These are phyloP conservation scores for Panagrolaimus sp. DNA, from an alignment of 1,140 invertebrate genomes.

Conservation along the genomic window DNA sequence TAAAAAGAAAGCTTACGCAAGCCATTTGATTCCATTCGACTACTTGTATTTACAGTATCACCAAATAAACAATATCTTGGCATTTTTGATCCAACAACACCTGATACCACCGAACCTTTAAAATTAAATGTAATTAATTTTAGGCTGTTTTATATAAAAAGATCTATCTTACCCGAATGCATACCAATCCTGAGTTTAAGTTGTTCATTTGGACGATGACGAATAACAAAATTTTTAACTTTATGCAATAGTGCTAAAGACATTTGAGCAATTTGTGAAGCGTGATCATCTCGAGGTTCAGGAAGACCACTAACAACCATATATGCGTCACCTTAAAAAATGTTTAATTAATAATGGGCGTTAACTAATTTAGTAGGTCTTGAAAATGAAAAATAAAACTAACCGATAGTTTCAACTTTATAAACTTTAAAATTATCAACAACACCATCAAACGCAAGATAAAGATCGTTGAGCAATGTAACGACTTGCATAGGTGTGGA, in stretches of 20 bases:
- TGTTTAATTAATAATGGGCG: too few species aligned
- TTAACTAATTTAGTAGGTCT: too few species aligned
- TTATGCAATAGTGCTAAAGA: constrained; percentile 76
- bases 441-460: constrained; percentile 90
- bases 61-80: constrained; percentile 85
- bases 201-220: constrained; percentile 77
- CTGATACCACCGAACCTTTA: constrained; percentile 74
- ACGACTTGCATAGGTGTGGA: constrained; percentile 87
- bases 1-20: constrained; percentile 65
- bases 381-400: too few species aligned
- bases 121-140: constrained; percentile 14
- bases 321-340: constrained; percentile 73
- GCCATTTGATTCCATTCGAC: constrained; percentile 82
- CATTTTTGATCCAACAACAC: constrained; percentile 85
- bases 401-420: constrained; percentile 68
- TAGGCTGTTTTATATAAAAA: too few species aligned
- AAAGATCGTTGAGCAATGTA: constrained; percentile 88
- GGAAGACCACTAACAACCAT: constrained; percentile 71
- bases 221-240: constrained; percentile 80
- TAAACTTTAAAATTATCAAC: constrained; percentile 95
- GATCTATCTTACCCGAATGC: constrained; percentile 79
- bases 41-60: constrained; percentile 73
- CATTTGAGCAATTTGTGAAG: constrained; percentile 66
- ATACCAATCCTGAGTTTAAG: constrained; percentile 87
- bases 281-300: constrained; percentile 63